These are phyloP conservation scores for Halocynthia aurantium DNA, from an alignment of 23 tunicate species.

Conservation along the genomic window DNA sequence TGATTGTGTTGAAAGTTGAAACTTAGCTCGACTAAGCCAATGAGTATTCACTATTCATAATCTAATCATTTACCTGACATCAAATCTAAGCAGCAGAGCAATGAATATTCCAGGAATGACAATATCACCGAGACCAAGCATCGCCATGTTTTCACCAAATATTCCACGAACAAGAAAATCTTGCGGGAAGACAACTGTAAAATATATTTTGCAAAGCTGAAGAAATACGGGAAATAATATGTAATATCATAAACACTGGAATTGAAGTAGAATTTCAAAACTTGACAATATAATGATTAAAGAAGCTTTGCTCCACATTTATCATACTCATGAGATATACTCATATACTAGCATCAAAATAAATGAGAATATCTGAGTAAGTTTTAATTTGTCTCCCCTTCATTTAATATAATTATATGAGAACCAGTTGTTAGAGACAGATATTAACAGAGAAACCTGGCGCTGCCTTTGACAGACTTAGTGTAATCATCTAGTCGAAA, in stretches of 20 bases:
- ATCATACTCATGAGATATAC: too few relatives aligned
- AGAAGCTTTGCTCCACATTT: background rate
- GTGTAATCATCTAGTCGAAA: too few relatives aligned
- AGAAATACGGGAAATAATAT: background rate
- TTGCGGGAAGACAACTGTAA: conserved; percentile 89
- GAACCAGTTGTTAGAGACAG: too few relatives aligned
- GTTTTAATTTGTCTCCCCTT: too few relatives aligned
- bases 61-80: conserved; percentile 36
- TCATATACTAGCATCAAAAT: too few relatives aligned
- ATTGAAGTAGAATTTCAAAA: background rate
- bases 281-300: background rate
- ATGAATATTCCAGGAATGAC: conserved; percentile 97
- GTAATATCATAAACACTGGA: background rate
- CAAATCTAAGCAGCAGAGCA: conserved; percentile 84
- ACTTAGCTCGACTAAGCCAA: too few relatives aligned
- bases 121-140: conserved; percentile 99
- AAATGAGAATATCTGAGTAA: too few relatives aligned
- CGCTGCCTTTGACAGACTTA: too few relatives aligned
- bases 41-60: background rate
- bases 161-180: conserved; percentile 68
- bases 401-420: too few relatives aligned
- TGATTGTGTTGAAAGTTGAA: too few relatives aligned
- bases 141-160: conserved; percentile 71
- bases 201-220: background rate
- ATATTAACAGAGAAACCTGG: too few relatives aligned